These are phyloP conservation scores for Neomonachus schauinslandi DNA, from an alignment of 2,113 vertebrate genomes.

Conservation along the genomic window DNA sequence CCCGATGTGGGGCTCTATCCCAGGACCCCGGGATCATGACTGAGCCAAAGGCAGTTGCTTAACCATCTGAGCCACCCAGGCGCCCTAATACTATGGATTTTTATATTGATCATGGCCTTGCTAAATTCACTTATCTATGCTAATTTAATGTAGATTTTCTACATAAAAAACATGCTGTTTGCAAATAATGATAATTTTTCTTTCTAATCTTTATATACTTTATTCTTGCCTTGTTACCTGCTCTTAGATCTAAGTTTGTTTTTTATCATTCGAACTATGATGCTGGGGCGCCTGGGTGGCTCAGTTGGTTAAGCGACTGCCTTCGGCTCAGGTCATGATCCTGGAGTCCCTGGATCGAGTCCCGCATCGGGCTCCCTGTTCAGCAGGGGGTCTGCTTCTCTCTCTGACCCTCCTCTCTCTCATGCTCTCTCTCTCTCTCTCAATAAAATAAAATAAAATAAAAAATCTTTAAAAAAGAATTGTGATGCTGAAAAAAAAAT, in stretches of 20 bases:
- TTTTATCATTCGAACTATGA: background rate
- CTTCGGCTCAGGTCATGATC: too few relatives aligned
- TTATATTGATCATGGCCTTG: background rate
- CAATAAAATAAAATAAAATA: too few relatives aligned
- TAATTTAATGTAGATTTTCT: conserved; percentile 13
- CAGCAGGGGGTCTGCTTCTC: too few relatives aligned
- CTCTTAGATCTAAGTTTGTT: background rate
- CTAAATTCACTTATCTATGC: background rate
- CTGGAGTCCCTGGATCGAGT: too few relatives aligned
- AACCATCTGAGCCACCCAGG: background rate
- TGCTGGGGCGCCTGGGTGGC: background rate
- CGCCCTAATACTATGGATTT: background rate
- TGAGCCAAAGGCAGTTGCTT: background rate
- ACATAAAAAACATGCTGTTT: background rate
- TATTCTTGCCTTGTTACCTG: background rate
- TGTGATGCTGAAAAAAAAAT: background rate
- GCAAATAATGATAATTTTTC: background rate
- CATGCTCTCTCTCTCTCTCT: too few relatives aligned
- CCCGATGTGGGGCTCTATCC: too few relatives aligned
- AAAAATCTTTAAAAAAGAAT: background rate
- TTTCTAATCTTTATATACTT: background rate
- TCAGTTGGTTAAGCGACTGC: too few relatives aligned
- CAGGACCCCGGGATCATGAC: background rate
- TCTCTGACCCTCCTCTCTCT: too few relatives aligned
- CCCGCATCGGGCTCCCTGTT: too few relatives aligned